A percentile compares a stretch with the other conserved stretches of the same genome.
These are phyloP conservation scores for Emys orbicularis DNA, from an alignment of 2,797 vertebrate genomes.

Conservation along the genomic window DNA sequence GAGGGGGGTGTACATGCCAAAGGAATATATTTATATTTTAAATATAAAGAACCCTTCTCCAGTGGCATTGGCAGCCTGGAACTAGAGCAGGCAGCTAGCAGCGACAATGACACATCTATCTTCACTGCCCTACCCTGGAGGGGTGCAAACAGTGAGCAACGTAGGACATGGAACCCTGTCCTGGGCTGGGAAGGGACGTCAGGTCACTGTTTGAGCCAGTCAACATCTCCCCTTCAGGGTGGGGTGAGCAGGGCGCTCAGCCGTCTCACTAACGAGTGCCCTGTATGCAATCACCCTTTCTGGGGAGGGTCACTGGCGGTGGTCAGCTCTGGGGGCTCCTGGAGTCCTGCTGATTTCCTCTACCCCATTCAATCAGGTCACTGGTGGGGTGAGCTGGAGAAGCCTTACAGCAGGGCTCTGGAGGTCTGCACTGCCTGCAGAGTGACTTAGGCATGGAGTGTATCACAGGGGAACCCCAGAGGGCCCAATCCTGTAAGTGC, in stretches of 20 bases:
- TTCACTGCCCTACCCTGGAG: neutral
- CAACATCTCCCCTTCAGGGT: neutral
- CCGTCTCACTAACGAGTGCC: neutral
- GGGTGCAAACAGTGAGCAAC: neutral
- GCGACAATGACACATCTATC: neutral
- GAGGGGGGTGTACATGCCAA: neutral
- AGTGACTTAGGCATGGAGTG: accelerated
- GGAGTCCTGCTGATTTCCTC: neutral
- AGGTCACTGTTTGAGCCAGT: neutral
- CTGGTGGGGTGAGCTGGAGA: accelerated
- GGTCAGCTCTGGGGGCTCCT: neutral
- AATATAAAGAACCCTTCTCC: neutral
- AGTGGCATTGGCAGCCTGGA: too few species aligned
- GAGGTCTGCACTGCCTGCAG: neutral
- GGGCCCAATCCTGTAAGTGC: neutral
- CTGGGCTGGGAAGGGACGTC: neutral
- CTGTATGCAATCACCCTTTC: accelerated
- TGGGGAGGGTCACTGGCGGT: neutral
- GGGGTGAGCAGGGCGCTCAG: neutral
- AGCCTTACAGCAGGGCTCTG: accelerated
- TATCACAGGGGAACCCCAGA: neutral
- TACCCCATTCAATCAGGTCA: accelerated
- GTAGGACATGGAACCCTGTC: accelerated
- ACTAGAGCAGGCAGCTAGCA: neutral
- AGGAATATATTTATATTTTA: neutral